These are phyloP conservation scores for Brachypalpus laphriformis DNA, from an alignment of 2,888 invertebrate genomes.

Conservation along the genomic window DNA sequence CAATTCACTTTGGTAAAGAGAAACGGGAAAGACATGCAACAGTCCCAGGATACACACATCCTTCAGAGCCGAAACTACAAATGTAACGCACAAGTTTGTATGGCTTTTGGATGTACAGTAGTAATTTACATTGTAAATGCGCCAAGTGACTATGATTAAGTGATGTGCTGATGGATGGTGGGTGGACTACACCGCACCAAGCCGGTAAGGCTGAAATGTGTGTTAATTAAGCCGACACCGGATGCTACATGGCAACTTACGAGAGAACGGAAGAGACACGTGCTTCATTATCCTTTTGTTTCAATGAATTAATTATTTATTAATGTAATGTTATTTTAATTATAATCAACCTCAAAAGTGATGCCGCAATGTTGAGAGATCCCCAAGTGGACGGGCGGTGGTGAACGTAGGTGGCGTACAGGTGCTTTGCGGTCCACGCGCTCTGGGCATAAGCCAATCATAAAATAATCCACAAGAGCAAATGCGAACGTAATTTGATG, in stretches of 20 bases:
- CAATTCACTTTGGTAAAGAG: slow-evolving; percentile 33
- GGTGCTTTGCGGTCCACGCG: not conserved
- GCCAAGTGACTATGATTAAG: slow-evolving; percentile 57
- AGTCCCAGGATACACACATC: slow-evolving; percentile 32
- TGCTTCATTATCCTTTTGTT: slow-evolving; percentile 58
- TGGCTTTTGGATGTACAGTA: slow-evolving; percentile 33
- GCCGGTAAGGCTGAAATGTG: slow-evolving; percentile 3
- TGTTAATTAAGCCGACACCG: slow-evolving; percentile 50
- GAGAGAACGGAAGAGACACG: no score
- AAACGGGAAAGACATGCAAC: not conserved
- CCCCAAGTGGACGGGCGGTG: not conserved
- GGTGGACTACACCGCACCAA: no score
- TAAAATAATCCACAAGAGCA: slow-evolving; percentile 31
- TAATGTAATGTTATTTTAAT: slow-evolving; percentile 69
- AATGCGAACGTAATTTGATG: slow-evolving; percentile 36
- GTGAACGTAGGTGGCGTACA: not conserved
- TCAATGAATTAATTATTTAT: slow-evolving; percentile 66
- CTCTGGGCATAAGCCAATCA: slow-evolving; percentile 18
- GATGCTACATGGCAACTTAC: not conserved
- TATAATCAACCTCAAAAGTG: slow-evolving; percentile 62
- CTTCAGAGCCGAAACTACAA: not conserved
- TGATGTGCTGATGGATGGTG: slow-evolving; percentile 9
- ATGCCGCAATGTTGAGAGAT: slow-evolving; percentile 23
- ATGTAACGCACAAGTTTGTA: slow-evolving; percentile 34
- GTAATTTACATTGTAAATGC: slow-evolving; percentile 70